A percentile compares a stretch with the other conserved stretches of the same genome.
These are phyloP conservation scores for Podarcis siculus DNA, from an alignment of 2,797 vertebrate species.

Conservation along the genomic window DNA sequence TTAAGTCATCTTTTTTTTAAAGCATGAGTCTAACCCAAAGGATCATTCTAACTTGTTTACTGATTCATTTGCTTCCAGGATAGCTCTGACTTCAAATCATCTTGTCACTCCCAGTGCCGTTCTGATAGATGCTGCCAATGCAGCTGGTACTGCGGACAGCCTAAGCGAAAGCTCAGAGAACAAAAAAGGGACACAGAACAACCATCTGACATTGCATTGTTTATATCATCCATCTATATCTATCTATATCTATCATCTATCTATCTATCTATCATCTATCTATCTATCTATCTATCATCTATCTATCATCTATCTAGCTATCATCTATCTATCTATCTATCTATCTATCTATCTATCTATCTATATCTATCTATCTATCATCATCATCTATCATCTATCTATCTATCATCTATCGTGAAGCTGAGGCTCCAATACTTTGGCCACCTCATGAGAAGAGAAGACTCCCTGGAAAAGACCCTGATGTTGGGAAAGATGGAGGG, in stretches of 20 bases:
- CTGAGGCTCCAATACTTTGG: too few species aligned
- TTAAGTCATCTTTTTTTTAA: background rate
- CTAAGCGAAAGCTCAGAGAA: background rate
- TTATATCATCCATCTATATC: too few species aligned
- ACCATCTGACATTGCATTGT: background rate
- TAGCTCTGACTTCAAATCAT: background rate
- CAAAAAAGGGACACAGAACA: background rate
- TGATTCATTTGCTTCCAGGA: background rate
- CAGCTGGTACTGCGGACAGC: background rate
- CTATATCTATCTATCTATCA: too few species aligned
- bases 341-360: background rate
- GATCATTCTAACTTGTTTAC: background rate
- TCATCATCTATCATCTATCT: too few species aligned
- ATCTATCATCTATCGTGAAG: background rate
- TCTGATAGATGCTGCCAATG: constrained; percentile 6
- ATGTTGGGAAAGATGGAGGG: too few species aligned
- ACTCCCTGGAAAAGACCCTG: too few species aligned
- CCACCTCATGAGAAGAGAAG: too few species aligned
- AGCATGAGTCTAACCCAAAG: background rate
- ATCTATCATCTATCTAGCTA: background rate
- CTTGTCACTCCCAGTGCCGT: background rate
- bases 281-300: too few species aligned
- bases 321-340: too few species aligned
- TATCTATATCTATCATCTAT: too few species aligned
- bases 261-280: too few species aligned